phyloP scores from a whole-genome alignment of 2,113 vertebrate genomes.

The Sphaerodactylus townsendi region DNA sequence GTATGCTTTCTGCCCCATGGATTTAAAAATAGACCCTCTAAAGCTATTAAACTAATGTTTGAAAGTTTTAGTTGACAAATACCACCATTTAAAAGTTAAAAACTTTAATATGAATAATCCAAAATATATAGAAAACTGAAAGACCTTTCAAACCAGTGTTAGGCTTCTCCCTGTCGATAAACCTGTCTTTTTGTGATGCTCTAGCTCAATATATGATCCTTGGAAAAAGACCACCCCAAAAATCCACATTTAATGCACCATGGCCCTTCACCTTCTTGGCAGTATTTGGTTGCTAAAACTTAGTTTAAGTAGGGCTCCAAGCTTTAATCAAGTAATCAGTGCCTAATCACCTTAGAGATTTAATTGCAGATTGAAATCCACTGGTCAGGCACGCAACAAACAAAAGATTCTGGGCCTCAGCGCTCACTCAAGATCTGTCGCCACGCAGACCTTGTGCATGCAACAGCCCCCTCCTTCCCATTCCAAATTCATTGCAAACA shows the following conservation, averaged over 20 bases:
- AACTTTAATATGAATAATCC: too few relatives aligned
- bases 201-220: too few relatives aligned
- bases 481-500: not conserved
- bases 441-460: not conserved
- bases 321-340: constrained; percentile 24
- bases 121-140: too few relatives aligned
- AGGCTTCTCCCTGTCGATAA: not conserved
- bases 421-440: not conserved
- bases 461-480: too few relatives aligned
- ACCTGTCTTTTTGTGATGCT: not conserved
- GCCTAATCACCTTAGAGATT: constrained; percentile 10
- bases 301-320: not conserved
- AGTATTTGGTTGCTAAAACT: constrained; percentile 9
- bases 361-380: not conserved
- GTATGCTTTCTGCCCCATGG: too few relatives aligned
- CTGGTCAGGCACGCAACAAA: not conserved
- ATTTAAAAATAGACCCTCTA: too few relatives aligned
- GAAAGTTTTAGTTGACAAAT: too few relatives aligned
- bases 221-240: too few relatives aligned
- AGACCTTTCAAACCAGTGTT: not conserved
- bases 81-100: too few relatives aligned
- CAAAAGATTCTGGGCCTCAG: not conserved
- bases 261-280: not conserved
- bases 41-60: too few relatives aligned
- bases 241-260: not conserved